These are phyloP conservation scores for Athene cunicularia DNA, from an alignment of 2,113 vertebrate species.

Conservation along the genomic window DNA sequence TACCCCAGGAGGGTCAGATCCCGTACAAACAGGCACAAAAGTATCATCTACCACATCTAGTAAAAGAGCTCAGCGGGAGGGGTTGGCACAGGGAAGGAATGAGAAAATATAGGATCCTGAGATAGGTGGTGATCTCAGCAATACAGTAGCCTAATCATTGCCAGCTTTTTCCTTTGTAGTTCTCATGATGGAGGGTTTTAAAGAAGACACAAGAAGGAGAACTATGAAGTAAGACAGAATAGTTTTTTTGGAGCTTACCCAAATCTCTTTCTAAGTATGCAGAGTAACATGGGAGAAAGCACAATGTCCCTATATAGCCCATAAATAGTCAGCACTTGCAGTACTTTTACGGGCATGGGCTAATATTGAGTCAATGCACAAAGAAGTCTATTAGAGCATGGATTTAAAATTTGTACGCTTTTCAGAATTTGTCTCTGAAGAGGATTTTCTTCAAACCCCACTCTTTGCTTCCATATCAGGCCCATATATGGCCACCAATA, in stretches of 20 bases:
- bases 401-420: not conserved
- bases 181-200: not conserved
- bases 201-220: not conserved
- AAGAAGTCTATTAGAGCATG: not conserved
- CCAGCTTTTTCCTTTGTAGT: not conserved
- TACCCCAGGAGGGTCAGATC: fast-evolving
- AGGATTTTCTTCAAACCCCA: not conserved
- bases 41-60: not conserved
- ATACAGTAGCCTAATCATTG: not conserved
- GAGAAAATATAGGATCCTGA: not conserved
- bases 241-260: not conserved
- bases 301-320: not conserved
- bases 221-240: not conserved
- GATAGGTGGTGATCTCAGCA: not conserved
- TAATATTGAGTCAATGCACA: not conserved
- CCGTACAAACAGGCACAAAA: not conserved
- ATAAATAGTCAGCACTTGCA: not conserved
- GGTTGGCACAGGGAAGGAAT: not conserved
- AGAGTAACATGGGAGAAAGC: not conserved
- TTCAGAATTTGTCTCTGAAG: not conserved
- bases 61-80: not conserved
- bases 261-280: not conserved
- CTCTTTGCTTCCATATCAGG: not conserved
- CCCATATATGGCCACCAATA: not conserved
- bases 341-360: not conserved